Conservation (phyloP, 2,797 vertebrate genomes). For the Acanthis flammea region DNA sequence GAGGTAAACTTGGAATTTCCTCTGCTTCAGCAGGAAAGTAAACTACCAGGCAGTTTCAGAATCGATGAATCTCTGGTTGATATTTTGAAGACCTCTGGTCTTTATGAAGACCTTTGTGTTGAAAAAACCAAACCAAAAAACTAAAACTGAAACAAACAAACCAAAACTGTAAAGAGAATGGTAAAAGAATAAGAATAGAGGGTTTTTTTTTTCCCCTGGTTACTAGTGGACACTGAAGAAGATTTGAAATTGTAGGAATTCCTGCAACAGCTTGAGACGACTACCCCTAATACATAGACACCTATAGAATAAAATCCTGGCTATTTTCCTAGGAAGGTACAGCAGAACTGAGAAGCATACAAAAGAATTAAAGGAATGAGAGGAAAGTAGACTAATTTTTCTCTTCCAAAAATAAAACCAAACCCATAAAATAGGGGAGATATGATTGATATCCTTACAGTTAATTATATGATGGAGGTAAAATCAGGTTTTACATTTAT, state of each 20-base stretch:
- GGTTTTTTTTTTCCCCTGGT: neutral
- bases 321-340: neutral
- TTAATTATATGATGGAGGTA: neutral
- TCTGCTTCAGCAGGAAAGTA: neutral
- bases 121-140: neutral
- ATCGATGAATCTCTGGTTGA: neutral
- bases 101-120: neutral
- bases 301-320: neutral
- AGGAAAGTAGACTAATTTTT: neutral
- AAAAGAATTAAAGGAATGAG: neutral
- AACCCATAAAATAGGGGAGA: neutral
- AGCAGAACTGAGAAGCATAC: fast-evolving
- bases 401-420: neutral
- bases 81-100: neutral
- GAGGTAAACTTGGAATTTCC: neutral
- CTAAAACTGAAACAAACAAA: neutral
- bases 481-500: neutral
- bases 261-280: neutral
- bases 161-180: fast-evolving
- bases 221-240: neutral
- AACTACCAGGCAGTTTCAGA: neutral
- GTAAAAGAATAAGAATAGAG: neutral
- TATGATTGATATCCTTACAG: neutral
- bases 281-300: neutral
- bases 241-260: neutral